A percentile compares a stretch with the other conserved stretches of the same genome.
Evolutionary conservation across 1,140 invertebrate genomes (phyloP).

Genomic region (Aculops lycopersici): DNA sequence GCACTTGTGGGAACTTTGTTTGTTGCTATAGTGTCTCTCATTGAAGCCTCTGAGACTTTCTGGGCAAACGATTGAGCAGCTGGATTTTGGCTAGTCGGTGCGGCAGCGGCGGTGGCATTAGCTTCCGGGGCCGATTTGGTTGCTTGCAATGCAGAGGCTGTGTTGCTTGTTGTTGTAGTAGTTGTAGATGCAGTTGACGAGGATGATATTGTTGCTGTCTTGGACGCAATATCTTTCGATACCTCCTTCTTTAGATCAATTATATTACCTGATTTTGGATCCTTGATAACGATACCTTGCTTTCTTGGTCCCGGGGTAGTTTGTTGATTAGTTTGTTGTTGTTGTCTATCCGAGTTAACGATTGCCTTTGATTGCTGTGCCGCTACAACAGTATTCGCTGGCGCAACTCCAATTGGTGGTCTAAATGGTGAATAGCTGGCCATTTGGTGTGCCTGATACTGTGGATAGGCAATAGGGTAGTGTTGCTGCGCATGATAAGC

Average conservation of each 20-base stretch:
- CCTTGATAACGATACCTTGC: not conserved
- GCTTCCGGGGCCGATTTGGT: not conserved
- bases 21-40: not conserved
- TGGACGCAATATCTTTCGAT: not conserved
- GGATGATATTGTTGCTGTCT: not conserved
- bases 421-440: constrained; percentile 3
- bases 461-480: not conserved
- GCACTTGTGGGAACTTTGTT: not conserved
- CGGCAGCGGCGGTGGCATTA: not conserved
- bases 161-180: not conserved
- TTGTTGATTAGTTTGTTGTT: too few species aligned
- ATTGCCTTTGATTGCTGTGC: not conserved
- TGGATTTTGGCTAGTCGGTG: not conserved
- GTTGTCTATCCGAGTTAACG: not conserved
- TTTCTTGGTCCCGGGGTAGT: too few species aligned
- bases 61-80: not conserved
- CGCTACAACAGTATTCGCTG: not conserved
- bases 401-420: not conserved
- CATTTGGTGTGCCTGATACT: not conserved
- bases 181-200: not conserved
- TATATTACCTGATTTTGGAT: not conserved
- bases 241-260: not conserved
- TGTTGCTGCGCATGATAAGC: not conserved
- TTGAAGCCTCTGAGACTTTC: too few species aligned
- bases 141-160: not conserved